A percentile compares a stretch with the other conserved stretches of the same genome.
Conservation (phyloP, 2,113 vertebrate species). For the Periophthalmodon schlosseri region DNA sequence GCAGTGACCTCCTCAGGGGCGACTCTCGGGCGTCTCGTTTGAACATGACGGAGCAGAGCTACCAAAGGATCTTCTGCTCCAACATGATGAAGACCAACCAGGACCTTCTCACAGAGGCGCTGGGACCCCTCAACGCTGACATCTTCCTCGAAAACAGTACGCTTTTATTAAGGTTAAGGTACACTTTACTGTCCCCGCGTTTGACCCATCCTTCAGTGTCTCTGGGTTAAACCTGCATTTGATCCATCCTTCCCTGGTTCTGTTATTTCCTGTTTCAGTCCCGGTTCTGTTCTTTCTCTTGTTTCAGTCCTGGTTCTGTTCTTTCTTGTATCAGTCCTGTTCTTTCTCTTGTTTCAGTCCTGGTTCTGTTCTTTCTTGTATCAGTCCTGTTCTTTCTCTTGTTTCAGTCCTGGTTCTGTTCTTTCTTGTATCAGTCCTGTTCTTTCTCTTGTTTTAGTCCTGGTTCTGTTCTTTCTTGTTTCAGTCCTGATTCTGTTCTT, state of each 20-base stretch:
- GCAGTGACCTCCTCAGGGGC: constrained; percentile 76
- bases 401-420: not conserved
- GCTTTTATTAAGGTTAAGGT: constrained; percentile 9
- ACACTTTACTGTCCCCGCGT: too few relatives aligned
- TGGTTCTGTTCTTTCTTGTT: too few relatives aligned
- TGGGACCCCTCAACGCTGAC: constrained; percentile 70
- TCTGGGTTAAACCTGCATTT: too few relatives aligned
- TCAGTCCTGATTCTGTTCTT: too few relatives aligned
- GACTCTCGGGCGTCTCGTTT: constrained; percentile 64
- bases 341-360: not conserved
- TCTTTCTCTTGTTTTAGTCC: too few relatives aligned
- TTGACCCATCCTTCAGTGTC: too few relatives aligned
- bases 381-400: too few relatives aligned
- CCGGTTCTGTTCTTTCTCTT: not conserved
- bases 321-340: too few relatives aligned
- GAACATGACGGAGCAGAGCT: constrained; percentile 76
- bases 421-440: not conserved
- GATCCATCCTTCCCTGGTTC: not conserved
- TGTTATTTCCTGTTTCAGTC: too few relatives aligned
- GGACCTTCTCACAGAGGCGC: constrained; percentile 62
- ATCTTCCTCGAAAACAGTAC: constrained; percentile 86
- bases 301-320: not conserved
- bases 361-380: not conserved
- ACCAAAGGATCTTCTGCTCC: constrained; percentile 82
- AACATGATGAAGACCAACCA: constrained; percentile 86